Evolutionary conservation across 2,888 invertebrate genomes (phyloP), one percentile per base, ranked within the genome.

Genomic region (Harpalus rubripes): DNA sequence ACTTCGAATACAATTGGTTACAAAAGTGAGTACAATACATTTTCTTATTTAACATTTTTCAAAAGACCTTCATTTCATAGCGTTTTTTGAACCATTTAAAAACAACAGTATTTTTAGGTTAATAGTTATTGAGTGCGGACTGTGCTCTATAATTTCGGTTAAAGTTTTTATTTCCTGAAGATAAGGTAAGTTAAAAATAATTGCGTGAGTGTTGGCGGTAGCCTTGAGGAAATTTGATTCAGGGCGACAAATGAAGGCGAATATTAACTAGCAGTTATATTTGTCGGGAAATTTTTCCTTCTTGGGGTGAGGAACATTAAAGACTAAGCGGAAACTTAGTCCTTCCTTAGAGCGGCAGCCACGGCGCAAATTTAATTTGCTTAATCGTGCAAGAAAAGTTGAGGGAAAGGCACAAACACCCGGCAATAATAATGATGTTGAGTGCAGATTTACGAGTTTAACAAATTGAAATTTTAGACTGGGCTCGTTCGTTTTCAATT

Each of bases 361-460:
- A 26, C 78, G 81, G 41, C 78, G 78, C 78, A 32, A 87, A 87
- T 87, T 87, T 87, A 87, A 87, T 87, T 87, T 87, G 87, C 87
- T 88, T 88, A 88, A 88, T 88, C 87, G 87, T 86, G 87, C 86
- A 87, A 88, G 88, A 87, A 88, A 88, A 87, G 87, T 88, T 87
- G 87, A 87, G 87, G 86, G 86, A 81, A 52, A 22, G 61, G 81
- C 81, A 80, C 80, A 63, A 81, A 81, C 81, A 81, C 41, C 63
- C 68, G 72, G 81, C 87, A 87, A 87, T 87, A 87, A 87, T 88
- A 87, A 88, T 87, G 88, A 87, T 87, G 87, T 87, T 86, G 87
- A 86, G 87, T 87, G 87, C 85, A 87, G 87, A 88, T 88, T 88
- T 88, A 88, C 87, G 88, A 87, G 88, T 88, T 88, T 88, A 87